Evolutionary conservation across 2,113 vertebrate genomes (phyloP), one percentile per base, ranked within the genome.

Genomic region (Orthochromis malagaraziensis): DNA sequence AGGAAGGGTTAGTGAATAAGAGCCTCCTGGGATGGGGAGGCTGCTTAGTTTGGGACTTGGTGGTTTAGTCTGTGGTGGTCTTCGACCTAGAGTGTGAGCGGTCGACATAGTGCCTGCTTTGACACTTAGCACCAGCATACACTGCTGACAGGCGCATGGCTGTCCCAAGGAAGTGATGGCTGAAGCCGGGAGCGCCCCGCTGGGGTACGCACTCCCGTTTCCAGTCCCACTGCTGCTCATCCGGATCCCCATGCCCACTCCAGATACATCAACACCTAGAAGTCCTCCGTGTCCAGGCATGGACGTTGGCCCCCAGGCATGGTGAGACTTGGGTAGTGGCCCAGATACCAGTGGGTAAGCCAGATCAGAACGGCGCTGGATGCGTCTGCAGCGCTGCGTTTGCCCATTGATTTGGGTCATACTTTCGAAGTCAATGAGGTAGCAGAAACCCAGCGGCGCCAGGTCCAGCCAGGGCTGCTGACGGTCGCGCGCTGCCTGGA

Each of bases 331-430:
- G 29, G 98, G 97, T 90, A 98, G 82, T n/a, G 97, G 94, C 79
- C 98, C 97, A 0, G 97, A 97, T 79, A 98, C 98, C 84, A 98
- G 93, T 0, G 98, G 98, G 93, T 99, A 99, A 35, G 98, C 94
- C 90, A 98, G 95, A 90, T 98, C 98, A 0, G 97, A 97, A 24
- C 98, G 97, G 6, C 98, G 96, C 90, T 98, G 98, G 35, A 99
- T 95, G 0, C 98, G 97, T 40, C 98, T 96, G 85, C 98, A 98
- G 90, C 98, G 97, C 85, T 98, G 98, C 4, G 96, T 99, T 91
- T 99, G 98, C 87, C 98, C 97, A 93, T 99, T 99, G 96, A 99
- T 98, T 93, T 99, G 99, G 12, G 98, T 99, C 99, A 99, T 99
- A 96, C 97, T 98, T 95, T 97, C 97, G 94, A 99, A 98, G 96